phyloP scores from a whole-genome alignment of 2,888 invertebrate genomes.

The Polylopha cassiicola region DNA sequence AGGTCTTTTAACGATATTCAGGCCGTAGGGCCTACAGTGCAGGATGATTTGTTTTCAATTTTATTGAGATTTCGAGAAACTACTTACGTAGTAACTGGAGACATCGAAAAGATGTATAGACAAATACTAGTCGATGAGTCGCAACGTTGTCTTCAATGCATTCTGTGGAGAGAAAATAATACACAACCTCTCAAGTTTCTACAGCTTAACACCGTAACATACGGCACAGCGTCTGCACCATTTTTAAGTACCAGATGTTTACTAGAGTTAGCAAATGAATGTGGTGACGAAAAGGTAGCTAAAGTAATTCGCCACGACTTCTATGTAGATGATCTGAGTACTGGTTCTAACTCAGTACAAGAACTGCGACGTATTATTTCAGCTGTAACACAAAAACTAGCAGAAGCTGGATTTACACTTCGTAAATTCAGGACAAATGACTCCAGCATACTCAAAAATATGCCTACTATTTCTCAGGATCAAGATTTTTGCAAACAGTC shows the following conservation, averaged over 20 bases:
- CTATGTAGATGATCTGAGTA: conserved; percentile 15
- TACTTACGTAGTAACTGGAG: too few relatives aligned
- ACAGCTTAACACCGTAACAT: conserved; percentile 10
- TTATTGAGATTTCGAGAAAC: too few relatives aligned
- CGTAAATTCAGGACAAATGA: conserved; percentile 17
- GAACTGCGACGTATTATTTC: conserved; percentile 10
- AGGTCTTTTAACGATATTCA: too few relatives aligned
- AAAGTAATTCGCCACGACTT: conserved; percentile 8
- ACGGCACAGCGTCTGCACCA: conserved; percentile 3
- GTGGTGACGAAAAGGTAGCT: not conserved
- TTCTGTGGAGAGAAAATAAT: too few relatives aligned
- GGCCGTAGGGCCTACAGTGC: too few relatives aligned
- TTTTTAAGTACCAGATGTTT: conserved; percentile 6
- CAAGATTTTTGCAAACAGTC: conserved; percentile 13
- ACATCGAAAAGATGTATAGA: too few relatives aligned
- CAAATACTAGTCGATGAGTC: too few relatives aligned
- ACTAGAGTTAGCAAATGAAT: conserved; percentile 1
- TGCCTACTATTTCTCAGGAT: not conserved
- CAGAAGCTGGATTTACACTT: conserved; percentile 13
- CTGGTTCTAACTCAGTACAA: conserved; percentile 8
- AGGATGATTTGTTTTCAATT: too few relatives aligned
- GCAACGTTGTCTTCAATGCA: too few relatives aligned
- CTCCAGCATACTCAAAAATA: not conserved
- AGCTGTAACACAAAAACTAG: not conserved
- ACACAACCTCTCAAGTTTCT: too few relatives aligned